Evolutionary conservation across 2,113 vertebrate genomes (phyloP).

Genomic region (Oncorhynchus mykiss): DNA sequence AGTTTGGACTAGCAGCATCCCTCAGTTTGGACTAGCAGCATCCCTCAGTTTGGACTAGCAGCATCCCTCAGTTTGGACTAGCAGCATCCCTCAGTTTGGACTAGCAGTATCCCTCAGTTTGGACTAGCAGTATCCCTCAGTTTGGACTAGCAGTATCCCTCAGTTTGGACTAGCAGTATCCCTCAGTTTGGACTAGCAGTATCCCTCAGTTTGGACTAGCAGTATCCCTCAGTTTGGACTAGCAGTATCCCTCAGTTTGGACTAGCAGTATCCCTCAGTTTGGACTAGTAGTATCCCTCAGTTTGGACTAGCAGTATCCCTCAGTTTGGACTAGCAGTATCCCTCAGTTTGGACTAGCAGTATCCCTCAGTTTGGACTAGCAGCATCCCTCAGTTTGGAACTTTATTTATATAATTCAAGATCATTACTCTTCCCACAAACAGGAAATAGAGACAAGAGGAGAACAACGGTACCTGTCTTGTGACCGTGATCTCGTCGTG

Average conservation of each 20-base stretch:
- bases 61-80: background rate
- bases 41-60: background rate
- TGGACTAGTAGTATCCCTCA: background rate
- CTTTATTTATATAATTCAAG: no score
- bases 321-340: background rate
- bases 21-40: background rate
- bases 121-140: background rate
- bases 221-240: background rate
- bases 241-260: background rate
- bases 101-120: background rate
- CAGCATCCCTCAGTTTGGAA: background rate
- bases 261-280: background rate
- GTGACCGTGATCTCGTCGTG: constrained; percentile 89
- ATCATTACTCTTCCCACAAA: background rate
- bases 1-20: background rate
- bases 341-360: background rate
- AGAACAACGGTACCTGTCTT: constrained; percentile 81
- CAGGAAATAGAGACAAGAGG: background rate
- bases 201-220: background rate
- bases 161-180: background rate
- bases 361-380: background rate
- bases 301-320: background rate
- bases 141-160: background rate
- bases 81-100: background rate
- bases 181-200: background rate